Conservation (phyloP, 2,797 vertebrate species). For the Echiichthys vipera region DNA sequence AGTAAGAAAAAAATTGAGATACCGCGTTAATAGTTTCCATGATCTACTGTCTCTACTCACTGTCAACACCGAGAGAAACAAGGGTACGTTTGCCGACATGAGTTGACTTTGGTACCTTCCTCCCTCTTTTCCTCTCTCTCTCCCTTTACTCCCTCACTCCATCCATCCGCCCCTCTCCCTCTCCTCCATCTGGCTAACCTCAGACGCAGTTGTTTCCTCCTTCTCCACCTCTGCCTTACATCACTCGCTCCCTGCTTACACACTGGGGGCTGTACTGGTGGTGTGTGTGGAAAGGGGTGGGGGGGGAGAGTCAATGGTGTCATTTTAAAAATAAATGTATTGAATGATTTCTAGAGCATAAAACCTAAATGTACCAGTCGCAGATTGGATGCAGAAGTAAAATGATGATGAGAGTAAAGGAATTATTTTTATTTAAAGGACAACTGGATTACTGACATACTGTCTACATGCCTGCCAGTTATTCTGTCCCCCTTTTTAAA, state of each 20-base stretch:
- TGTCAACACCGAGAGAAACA: slow-evolving; percentile 36
- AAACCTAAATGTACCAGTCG: slow-evolving; percentile 1
- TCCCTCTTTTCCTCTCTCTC: slow-evolving; percentile 4
- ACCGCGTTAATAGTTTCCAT: slow-evolving; percentile 49
- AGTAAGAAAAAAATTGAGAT: slow-evolving; percentile 1
- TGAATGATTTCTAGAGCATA: slow-evolving; percentile 35
- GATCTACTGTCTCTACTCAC: slow-evolving; percentile 36
- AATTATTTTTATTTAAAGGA: slow-evolving; percentile 8
- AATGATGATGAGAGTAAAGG: slow-evolving; percentile 30
- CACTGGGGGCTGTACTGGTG: slow-evolving; percentile 53
- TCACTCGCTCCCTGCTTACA: slow-evolving; percentile 69
- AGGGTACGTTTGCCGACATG: slow-evolving; percentile 49
- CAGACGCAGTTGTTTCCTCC: slow-evolving; percentile 82
- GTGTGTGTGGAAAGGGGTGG: slow-evolving; percentile 37
- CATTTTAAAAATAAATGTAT: slow-evolving; percentile 59
- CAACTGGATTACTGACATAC: background rate
- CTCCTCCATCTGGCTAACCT: slow-evolving; percentile 82
- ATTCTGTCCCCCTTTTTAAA: slow-evolving; percentile 4
- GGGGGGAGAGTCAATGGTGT: slow-evolving; percentile 61
- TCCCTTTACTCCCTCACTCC: slow-evolving; percentile 28
- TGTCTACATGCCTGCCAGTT: slow-evolving; percentile 20
- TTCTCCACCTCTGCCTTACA: slow-evolving; percentile 80
- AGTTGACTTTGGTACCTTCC: slow-evolving; percentile 37
- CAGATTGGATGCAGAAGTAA: slow-evolving; percentile 24
- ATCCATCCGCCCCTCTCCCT: slow-evolving; percentile 47